Evolutionary conservation across 2,888 invertebrate genomes (phyloP).

Genomic region (Drosophila parthenogenetica): DNA sequence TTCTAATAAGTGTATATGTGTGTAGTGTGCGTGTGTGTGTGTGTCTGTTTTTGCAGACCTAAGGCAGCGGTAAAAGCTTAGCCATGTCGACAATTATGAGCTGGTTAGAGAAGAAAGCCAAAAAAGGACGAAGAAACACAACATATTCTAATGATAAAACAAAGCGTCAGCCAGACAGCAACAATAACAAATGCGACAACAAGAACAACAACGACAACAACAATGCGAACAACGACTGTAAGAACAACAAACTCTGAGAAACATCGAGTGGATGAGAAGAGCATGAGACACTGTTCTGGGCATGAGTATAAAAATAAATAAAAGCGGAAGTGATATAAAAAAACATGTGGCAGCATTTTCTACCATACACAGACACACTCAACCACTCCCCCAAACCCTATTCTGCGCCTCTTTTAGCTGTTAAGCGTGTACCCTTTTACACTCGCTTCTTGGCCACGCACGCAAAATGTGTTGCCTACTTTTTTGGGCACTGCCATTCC

Average conservation of each 20-base stretch:
- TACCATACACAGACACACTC: slow-evolving; percentile 10
- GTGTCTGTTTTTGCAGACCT: neutral
- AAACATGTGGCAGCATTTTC: slow-evolving; percentile 76
- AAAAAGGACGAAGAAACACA: neutral
- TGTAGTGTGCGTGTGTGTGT: slow-evolving; percentile 1
- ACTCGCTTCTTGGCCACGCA: slow-evolving; percentile 66
- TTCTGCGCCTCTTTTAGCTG: neutral
- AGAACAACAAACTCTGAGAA: too few relatives aligned
- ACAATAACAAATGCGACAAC: slow-evolving; percentile 38
- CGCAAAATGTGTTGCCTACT: slow-evolving; percentile 75
- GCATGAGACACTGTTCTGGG: slow-evolving; percentile 17
- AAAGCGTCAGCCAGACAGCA: slow-evolving; percentile 45
- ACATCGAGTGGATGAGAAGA: slow-evolving; percentile 34
- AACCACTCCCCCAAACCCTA: slow-evolving; percentile 2
- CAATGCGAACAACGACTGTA: slow-evolving; percentile 26
- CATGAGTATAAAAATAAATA: slow-evolving; percentile 66
- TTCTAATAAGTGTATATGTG: too few relatives aligned
- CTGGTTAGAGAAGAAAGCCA: slow-evolving; percentile 13
- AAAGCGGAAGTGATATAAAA: slow-evolving; percentile 74
- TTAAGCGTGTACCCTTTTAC: neutral
- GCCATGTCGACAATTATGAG: slow-evolving; percentile 72
- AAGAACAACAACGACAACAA: slow-evolving; percentile 19
- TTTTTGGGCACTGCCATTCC: slow-evolving; percentile 53
- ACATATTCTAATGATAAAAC: slow-evolving; percentile 52
- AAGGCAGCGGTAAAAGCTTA: slow-evolving; percentile 34